A percentile compares a stretch with the other conserved stretches of the same genome.
phyloP scores from a whole-genome alignment of 2,888 invertebrate genomes.

The Crematogaster levior region DNA sequence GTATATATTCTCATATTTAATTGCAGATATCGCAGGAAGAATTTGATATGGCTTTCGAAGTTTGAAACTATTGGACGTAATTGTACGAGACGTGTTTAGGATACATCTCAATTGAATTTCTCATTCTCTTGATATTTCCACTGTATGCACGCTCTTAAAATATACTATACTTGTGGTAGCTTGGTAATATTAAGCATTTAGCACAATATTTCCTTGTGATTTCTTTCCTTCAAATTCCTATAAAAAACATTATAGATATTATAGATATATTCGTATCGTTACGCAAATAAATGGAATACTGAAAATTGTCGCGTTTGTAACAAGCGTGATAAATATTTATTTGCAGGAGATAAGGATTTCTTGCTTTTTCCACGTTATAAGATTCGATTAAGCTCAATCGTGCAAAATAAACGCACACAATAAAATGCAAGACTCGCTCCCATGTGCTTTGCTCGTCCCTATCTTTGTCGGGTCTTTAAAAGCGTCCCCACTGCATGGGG shows the following conservation, averaged over 20 bases:
- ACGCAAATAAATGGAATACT: neutral
- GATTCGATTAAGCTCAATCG: neutral
- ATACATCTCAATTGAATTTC: neutral
- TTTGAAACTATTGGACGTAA: neutral
- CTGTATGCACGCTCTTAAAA: constrained; percentile 10
- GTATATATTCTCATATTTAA: constrained; percentile 43
- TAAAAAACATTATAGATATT: neutral
- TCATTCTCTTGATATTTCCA: constrained; percentile 1
- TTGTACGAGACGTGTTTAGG: neutral
- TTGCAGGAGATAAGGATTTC: constrained; percentile 3
- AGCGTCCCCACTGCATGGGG: neutral
- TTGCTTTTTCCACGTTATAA: neutral
- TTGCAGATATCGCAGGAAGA: constrained; percentile 86
- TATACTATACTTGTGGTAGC: neutral
- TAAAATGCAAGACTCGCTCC: neutral
- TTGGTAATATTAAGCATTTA: constrained; percentile 8
- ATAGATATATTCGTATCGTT: neutral
- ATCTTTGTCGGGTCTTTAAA: neutral
- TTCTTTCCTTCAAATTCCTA: constrained; percentile 10
- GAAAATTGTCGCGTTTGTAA: neutral
- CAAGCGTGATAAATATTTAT: constrained; percentile 9
- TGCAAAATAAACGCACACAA: neutral
- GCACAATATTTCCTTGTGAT: neutral
- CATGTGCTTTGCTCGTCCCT: neutral
- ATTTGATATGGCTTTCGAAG: constrained; percentile 85